Percentiles rank a stretch among this genome's conserved stretches.
phyloP scores from a whole-genome alignment of 2,113 vertebrate species.

The Boleophthalmus pectinirostris region DNA sequence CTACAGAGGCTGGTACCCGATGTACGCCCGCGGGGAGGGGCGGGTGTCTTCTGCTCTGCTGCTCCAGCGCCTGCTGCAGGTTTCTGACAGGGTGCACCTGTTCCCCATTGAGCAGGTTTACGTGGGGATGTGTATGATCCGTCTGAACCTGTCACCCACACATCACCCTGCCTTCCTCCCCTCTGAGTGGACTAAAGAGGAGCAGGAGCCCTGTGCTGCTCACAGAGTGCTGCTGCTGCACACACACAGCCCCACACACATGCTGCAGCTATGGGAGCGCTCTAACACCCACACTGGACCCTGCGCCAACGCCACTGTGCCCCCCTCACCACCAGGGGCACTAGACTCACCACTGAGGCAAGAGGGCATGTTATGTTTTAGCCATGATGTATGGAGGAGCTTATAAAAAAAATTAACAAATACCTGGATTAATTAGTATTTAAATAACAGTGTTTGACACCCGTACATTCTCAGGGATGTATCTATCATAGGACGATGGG shows the following conservation, averaged over 20 bases:
- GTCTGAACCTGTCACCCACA: conserved; percentile 54
- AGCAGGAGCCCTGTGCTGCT: conserved; percentile 51
- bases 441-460: too few species aligned
- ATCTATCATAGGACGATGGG: too few species aligned
- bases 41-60: conserved; percentile 74
- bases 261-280: conserved; percentile 61
- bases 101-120: conserved; percentile 81
- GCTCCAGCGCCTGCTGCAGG: conserved; percentile 52
- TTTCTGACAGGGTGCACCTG: conserved; percentile 67
- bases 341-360: neutral
- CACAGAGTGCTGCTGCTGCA: conserved; percentile 73
- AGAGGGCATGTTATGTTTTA: neutral
- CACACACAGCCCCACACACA: conserved; percentile 62
- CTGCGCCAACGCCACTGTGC: neutral
- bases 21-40: conserved; percentile 74
- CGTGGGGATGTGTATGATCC: conserved; percentile 78
- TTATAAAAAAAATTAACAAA: too few species aligned
- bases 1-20: conserved; percentile 73
- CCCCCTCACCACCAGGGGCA: neutral
- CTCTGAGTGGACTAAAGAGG: conserved; percentile 64
- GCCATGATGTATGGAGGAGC: too few species aligned
- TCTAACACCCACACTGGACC: neutral
- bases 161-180: conserved; percentile 74
- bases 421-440: too few species aligned
- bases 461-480: too few species aligned